A percentile compares a stretch with the other conserved stretches of the same genome.
Conservation (phyloP, 2,113 vertebrate genomes). For the Siniperca chuatsi region DNA sequence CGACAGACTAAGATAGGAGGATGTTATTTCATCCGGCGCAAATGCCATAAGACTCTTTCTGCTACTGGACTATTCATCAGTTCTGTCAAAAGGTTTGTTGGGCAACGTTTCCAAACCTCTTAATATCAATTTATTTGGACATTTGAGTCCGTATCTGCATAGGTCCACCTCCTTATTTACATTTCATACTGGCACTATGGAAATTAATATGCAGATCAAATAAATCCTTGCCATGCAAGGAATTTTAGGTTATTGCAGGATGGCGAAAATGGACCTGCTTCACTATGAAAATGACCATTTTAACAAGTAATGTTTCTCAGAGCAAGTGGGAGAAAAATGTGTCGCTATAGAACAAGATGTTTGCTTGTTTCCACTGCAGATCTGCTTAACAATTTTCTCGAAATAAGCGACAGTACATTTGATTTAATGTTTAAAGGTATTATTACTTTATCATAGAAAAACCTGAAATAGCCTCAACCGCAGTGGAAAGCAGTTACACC, state of each 20-base stretch:
- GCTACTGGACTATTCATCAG: slow-evolving; percentile 12
- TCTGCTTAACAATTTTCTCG: neutral
- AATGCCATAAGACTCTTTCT: slow-evolving; percentile 28
- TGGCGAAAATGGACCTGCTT: slow-evolving; percentile 2
- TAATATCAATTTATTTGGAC: slow-evolving; percentile 12
- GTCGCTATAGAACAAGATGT: neutral
- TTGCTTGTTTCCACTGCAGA: neutral
- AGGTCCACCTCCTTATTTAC: slow-evolving; percentile 30
- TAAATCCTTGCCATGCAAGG: slow-evolving; percentile 36
- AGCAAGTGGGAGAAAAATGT: neutral
- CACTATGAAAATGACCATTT: neutral
- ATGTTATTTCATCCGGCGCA: slow-evolving; percentile 25
- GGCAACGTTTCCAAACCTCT: slow-evolving; percentile 28
- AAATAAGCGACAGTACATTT: neutral
- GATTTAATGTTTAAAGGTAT: neutral
- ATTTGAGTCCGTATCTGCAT: neutral
- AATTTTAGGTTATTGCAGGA: slow-evolving; percentile 25
- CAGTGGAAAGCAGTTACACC: neutral
- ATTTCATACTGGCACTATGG: slow-evolving; percentile 17
- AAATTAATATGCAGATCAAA: slow-evolving; percentile 54
- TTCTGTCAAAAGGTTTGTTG: slow-evolving; percentile 21
- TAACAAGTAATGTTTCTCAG: neutral
- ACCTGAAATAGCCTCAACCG: neutral
- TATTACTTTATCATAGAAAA: neutral
- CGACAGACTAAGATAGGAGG: slow-evolving; percentile 31